Evolutionary conservation across 92 coral and sea anemone species (phyloP).

Genomic region (Chrysogorgia sp.): DNA sequence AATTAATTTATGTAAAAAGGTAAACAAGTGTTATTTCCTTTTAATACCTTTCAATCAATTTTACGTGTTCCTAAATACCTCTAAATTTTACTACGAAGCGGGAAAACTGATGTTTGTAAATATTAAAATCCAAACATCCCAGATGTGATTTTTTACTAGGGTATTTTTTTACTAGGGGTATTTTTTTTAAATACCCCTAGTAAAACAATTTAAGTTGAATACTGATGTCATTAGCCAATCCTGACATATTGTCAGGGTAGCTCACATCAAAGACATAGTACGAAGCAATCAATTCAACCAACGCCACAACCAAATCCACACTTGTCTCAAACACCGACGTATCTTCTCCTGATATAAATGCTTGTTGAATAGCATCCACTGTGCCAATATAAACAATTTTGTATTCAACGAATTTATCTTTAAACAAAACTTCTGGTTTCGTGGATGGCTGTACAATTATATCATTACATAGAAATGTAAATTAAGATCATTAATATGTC

Average conservation of each 20-base stretch:
- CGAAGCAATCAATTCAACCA: constrained; percentile 33
- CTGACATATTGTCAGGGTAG: constrained; percentile 37
- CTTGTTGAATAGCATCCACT: constrained; percentile 20
- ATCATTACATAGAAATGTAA: not conserved
- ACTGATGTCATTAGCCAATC: not conserved
- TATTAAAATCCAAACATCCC: too few species aligned
- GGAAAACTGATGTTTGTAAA: too few species aligned
- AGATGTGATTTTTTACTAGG: too few species aligned
- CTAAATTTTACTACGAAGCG: too few species aligned
- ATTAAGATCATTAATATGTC: too few species aligned
- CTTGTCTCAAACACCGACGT: constrained; percentile 20
- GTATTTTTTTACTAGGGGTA: too few species aligned
- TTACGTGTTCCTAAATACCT: too few species aligned
- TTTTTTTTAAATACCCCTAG: too few species aligned
- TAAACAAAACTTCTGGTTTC: constrained; percentile 23
- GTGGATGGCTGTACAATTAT: constrained; percentile 26
- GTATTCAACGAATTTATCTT: constrained; percentile 34
- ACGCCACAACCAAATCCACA: constrained; percentile 11
- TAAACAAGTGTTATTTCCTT: too few species aligned
- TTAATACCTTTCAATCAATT: too few species aligned
- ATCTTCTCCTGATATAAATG: constrained; percentile 43
- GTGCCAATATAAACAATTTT: constrained; percentile 23
- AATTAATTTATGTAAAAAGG: too few species aligned
- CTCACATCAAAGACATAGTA: constrained; percentile 42
- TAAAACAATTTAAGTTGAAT: too few species aligned